Base-by-base conservation (phyloP, 2,888 invertebrate genomes). In the Hydriomena furcata region DNA sequence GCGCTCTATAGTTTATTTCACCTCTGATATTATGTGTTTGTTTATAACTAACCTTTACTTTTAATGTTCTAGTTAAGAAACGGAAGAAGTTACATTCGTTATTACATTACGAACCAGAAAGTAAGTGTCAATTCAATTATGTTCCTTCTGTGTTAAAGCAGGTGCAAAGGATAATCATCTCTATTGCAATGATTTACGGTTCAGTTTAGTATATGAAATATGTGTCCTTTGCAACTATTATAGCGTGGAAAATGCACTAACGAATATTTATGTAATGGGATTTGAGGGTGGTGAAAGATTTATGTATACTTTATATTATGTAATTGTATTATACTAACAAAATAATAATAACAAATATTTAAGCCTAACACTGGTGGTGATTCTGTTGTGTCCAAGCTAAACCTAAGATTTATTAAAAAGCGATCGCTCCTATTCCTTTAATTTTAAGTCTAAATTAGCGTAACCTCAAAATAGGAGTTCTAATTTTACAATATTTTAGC, bases 101-200 rank as follows among this genome's bases (percentile, higher is more conserved):
- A 53, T 58, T 69, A 45, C 63, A 61, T 53, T 79, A 78, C 66
- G 79, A 81, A 28, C 67, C 69, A 52, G 86, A 84, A 59, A 81
- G 87, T 88, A 85, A 88, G 87, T 87, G 65, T 67, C 49, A 10
- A 32, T 49, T 35, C 13, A 10, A 2, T n/a, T 47, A 20, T 42
- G 52, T 34, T 32, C 4, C n/a, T 11, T 27, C 36, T 10, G 27
- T 11, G 32, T 5, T 23, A 23, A 30, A 31, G 7, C 7, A 30
- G 47, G 34, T 47, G 52, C 42, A 52, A 47, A 17, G 37, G 43
- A 47, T 47, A 28, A 42, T 5, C 36, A 7, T 41, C 31, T 25
- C 17, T 41, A 41, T 36, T 0, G 8, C 8, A 24, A 10, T 17
- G 4, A 2, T 5, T 7, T 24, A 37, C 5, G 11, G 24, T 7